Evolutionary conservation across 2,113 vertebrate species (phyloP), one percentile per base, ranked within the genome.

Genomic region (Lophochroa leadbeateri): DNA sequence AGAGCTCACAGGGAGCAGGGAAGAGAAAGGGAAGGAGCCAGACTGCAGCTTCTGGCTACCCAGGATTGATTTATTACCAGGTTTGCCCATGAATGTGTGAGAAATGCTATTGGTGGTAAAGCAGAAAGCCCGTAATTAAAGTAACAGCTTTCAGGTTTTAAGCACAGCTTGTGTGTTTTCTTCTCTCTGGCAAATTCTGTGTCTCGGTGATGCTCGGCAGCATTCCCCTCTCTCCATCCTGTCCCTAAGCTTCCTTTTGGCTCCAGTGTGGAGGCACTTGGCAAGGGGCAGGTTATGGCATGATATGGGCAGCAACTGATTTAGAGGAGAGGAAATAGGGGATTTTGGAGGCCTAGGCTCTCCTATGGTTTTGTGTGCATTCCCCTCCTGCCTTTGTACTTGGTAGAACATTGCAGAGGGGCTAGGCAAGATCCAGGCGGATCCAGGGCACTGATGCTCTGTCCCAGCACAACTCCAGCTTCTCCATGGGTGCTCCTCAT

Each of bases 81-180:
- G 82, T 97, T 97, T 95, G 89, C 98, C 97, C 97, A 97, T 86
- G 97, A 98, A 97, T 96, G 96, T 96, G 96, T 97, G 97, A 97
- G 97, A 92, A 97, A 94, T 12, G 50, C 91, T 88, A 61, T 93
- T 92, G 78, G 97, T 93, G 97, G 97, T 95, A 95, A 97, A 97
- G 93, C 97, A 92, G 97, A 95, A 95, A 60, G 92, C 64, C 94
- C 92, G 11, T 98, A 98, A 98, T 98, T 97, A 98, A 98, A 98
- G 96, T 91, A 97, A 89, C 97, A 96, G 96, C 95, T 97, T 98
- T 97, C 95, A 95, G 94, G 95, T 98, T 96, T 95, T 94, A 97
- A 97, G 95, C 69, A 87, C 93, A 52, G 77, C 95, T 97, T 31
- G 17, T 18, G 77, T 76, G 43, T 50, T 94, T 93, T 80, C 84